Base-by-base conservation (phyloP, 2,888 invertebrate genomes). In the Nymphalis urticae region DNA sequence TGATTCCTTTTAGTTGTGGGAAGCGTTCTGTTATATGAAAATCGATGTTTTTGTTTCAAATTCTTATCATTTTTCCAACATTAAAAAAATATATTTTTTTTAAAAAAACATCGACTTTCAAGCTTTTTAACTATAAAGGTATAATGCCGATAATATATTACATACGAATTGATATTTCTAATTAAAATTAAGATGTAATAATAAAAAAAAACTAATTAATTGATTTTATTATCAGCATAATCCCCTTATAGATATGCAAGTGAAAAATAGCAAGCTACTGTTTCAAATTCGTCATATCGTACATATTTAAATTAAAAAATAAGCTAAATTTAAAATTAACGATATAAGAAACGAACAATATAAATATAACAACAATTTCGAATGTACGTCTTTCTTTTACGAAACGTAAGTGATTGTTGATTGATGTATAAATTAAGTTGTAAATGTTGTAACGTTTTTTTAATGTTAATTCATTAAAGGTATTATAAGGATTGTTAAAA, bases 1-100 rank as follows among this genome's bases (percentile, higher is more conserved):
- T 75, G 75, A 75, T 76, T 75, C 75, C 76, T 76, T 76, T 68
- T 66, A 72, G 47, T 51, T 69, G 65, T 73, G 64, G 65, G 61
- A 72, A 70, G 72, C 70, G 70, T 56, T 71, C 58, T 56, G 73
- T 72, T 53, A 32, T 64, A 48, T 61, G 67, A 71, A 72, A 72
- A 51, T 62, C 62, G 65, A 72, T 59, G 60, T 62, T 63, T 64
- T 42, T 19, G 27, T 58, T 47, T n/a, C 54, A 54, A 17, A 63
- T 21, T 9, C 9, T 13, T 24, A 42, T 42, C 13, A 21, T 21
- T 53, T 17, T 48, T n/a, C 21, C 21, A 8, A 53, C 10, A 21
- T 21, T 21, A 21, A 53, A 24, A 8, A 21, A 21, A 32, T 32
- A 6, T 32, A 32, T 32, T 0, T 32, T 5, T 32, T 21, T 17